Evolutionary conservation across 2,797 vertebrate genomes (phyloP).

Genomic region (Odontamblyopus rebecca): DNA sequence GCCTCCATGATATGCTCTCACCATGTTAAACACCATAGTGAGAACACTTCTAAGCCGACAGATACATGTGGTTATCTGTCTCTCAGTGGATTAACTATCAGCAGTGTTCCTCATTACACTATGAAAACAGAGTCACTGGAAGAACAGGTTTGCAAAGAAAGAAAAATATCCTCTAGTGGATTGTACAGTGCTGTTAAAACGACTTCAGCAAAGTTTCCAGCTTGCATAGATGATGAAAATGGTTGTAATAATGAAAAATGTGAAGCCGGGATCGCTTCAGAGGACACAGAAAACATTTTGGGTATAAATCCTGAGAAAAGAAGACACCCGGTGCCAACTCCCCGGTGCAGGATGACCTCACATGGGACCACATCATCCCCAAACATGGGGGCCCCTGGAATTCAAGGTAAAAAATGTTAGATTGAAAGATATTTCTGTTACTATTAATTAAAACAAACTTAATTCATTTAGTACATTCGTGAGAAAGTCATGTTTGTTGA

Average conservation of each 20-base stretch:
- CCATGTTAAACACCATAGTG: slow-evolving; percentile 33
- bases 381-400: neutral
- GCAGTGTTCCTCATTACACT: slow-evolving; percentile 44
- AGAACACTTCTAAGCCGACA: neutral
- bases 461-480: neutral
- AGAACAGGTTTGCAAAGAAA: slow-evolving; percentile 23
- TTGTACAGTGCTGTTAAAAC: neutral
- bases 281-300: slow-evolving; percentile 5
- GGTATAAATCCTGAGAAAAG: neutral
- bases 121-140: slow-evolving; percentile 36
- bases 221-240: neutral
- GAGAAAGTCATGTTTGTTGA: neutral
- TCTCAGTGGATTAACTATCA: slow-evolving; percentile 36
- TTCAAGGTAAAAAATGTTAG: slow-evolving; percentile 37
- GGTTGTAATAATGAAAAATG: neutral
- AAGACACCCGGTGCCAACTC: slow-evolving; percentile 35
- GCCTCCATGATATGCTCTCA: slow-evolving; percentile 49
- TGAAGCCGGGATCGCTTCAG: neutral
- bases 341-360: slow-evolving; percentile 21
- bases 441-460: neutral
- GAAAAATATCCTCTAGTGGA: slow-evolving; percentile 9
- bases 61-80: slow-evolving; percentile 26
- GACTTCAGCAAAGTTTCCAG: slow-evolving; percentile 4
- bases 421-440: neutral
- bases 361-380: slow-evolving; percentile 19